phyloP scores from a whole-genome alignment of 2,113 vertebrate genomes.

The Marmota flaviventris region DNA sequence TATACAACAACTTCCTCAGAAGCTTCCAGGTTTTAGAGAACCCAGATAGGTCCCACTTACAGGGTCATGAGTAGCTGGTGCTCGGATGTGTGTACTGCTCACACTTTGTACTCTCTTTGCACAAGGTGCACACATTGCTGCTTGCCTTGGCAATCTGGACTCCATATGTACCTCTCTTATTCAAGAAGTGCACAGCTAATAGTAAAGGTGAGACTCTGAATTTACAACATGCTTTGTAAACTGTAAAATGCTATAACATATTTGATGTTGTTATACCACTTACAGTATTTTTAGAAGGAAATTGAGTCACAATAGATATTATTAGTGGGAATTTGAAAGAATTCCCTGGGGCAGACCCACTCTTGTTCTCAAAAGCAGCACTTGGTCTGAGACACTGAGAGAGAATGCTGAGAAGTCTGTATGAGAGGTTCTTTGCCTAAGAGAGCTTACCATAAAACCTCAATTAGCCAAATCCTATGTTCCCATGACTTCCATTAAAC shows the following conservation, averaged over 20 bases:
- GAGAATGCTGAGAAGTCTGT: background rate
- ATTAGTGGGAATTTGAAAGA: background rate
- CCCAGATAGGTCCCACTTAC: accelerated
- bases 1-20: accelerated
- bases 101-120: background rate
- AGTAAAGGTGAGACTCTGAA: background rate
- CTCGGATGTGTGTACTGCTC: background rate
- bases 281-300: background rate
- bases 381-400: background rate
- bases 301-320: background rate
- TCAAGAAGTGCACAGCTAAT: background rate
- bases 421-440: background rate
- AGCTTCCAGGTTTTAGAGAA: background rate
- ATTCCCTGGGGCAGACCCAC: background rate
- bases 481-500: background rate
- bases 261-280: background rate
- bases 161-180: background rate
- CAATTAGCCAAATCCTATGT: background rate
- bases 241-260: background rate
- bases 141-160: background rate
- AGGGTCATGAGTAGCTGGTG: background rate
- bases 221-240: background rate
- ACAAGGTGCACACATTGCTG: background rate
- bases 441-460: background rate
- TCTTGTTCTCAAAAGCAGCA: background rate